Conservation (phyloP, 2,113 vertebrate species). For the Aepyceros melampus region DNA sequence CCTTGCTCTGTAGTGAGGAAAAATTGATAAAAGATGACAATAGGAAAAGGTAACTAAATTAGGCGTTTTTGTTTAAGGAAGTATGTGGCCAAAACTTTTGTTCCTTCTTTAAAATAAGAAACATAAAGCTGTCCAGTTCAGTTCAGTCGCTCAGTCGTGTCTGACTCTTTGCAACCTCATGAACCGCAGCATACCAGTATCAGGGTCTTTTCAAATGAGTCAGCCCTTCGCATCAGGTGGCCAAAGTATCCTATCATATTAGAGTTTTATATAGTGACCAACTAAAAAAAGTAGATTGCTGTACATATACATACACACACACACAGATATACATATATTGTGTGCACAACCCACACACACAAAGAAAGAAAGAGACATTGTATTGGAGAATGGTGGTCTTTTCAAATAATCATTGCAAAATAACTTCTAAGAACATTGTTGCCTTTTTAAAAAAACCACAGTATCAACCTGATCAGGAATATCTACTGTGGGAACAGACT, state of each 20-base stretch:
- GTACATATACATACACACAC: fast-evolving
- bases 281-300: background rate
- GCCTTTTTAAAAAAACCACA: background rate
- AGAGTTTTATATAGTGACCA: background rate
- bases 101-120: background rate
- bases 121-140: background rate
- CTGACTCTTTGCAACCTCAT: background rate
- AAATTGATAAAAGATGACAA: background rate
- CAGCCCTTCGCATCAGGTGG: background rate
- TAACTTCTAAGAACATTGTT: background rate
- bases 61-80: background rate
- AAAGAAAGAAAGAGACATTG: background rate
- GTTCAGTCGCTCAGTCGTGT: background rate
- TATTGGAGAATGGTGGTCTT: background rate
- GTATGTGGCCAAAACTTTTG: background rate
- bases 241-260: background rate
- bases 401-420: background rate
- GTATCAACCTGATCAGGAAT: background rate
- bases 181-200: background rate
- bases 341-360: background rate
- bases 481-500: background rate
- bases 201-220: background rate
- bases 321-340: background rate
- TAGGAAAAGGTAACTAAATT: background rate
- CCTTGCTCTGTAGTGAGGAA: background rate